These are phyloP conservation scores for Parnassius smintheus DNA, from an alignment of 2,888 invertebrate genomes.

Conservation along the genomic window DNA sequence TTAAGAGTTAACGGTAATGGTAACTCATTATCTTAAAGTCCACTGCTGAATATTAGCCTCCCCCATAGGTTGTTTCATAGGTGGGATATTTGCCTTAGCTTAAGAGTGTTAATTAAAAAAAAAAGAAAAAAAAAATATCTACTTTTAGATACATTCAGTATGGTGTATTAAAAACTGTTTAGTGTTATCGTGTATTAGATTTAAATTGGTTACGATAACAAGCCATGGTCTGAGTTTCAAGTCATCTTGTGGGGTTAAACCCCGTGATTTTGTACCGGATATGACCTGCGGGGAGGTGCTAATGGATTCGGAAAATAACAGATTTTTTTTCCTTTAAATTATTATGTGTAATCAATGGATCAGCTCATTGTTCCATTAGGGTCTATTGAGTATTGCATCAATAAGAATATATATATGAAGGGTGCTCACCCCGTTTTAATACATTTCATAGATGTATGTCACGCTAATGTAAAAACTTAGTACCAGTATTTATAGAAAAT, in stretches of 20 bases:
- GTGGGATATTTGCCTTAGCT: no score
- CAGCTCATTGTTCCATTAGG: constrained; percentile 41
- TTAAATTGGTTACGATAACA: constrained; percentile 51
- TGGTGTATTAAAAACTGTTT: constrained; percentile 4
- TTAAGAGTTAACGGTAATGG: no score
- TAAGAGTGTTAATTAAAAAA: no score
- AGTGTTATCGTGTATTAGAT: constrained; percentile 49
- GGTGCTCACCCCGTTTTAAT: constrained; percentile 20
- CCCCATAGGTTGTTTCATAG: no score
- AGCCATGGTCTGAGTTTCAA: constrained; percentile 47
- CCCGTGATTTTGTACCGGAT: constrained; percentile 69
- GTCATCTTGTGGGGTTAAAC: constrained; percentile 53
- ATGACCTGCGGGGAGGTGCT: constrained; percentile 63
- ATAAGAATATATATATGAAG: constrained; percentile 28
- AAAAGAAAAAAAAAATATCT: no score
- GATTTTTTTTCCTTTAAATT: constrained; percentile 42
- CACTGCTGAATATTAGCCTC: no score
- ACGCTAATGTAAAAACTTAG: no score
- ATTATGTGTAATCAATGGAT: constrained; percentile 47
- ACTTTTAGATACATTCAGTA: no score
- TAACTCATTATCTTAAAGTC: no score
- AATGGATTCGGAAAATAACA: constrained; percentile 62
- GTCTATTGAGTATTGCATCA: constrained; percentile 36
- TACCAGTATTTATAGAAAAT: no score
- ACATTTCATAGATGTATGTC: constrained; percentile 1